phyloP scores from a whole-genome alignment of 2,797 vertebrate species.

The Erpetoichthys calabaricus region DNA sequence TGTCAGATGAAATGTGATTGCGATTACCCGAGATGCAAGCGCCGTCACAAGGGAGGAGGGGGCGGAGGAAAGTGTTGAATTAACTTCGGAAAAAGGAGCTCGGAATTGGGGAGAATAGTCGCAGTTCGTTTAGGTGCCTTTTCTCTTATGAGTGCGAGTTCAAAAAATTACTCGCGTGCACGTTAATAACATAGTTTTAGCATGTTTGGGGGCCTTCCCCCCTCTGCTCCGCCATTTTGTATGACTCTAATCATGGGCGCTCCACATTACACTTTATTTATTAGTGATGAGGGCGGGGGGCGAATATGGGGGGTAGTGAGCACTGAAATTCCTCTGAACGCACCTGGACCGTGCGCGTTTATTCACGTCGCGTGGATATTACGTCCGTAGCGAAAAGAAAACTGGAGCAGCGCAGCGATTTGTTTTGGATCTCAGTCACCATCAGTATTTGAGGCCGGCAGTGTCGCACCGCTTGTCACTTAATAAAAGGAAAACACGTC shows the following conservation, averaged over 20 bases:
- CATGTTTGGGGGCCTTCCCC: conserved; percentile 65
- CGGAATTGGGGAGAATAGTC: neutral
- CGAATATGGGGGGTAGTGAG: too few relatives aligned
- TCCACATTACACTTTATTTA: conserved; percentile 63
- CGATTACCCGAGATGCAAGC: conserved; percentile 49
- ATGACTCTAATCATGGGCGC: conserved; percentile 69
- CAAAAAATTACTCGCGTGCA: neutral
- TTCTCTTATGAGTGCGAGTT: too few relatives aligned
- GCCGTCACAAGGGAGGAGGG: conserved; percentile 54
- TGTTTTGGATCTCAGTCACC: too few relatives aligned
- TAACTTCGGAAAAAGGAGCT: conserved; percentile 19
- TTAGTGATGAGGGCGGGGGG: conserved; percentile 14
- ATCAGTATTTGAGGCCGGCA: too few relatives aligned
- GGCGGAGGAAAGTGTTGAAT: conserved; percentile 54
- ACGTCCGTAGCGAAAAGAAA: too few relatives aligned
- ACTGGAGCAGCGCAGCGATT: too few relatives aligned
- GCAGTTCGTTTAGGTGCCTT: too few relatives aligned
- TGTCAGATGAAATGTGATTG: conserved; percentile 23
- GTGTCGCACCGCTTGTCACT: too few relatives aligned
- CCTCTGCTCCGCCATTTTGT: conserved; percentile 68
- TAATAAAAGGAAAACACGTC: too few relatives aligned
- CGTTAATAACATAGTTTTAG: conserved; percentile 66
- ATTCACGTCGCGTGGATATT: too few relatives aligned
- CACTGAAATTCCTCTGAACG: too few relatives aligned
- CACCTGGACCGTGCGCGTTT: too few relatives aligned